Conservation (phyloP, 2,888 invertebrate genomes). For the Lasioglossum malachurum region DNA sequence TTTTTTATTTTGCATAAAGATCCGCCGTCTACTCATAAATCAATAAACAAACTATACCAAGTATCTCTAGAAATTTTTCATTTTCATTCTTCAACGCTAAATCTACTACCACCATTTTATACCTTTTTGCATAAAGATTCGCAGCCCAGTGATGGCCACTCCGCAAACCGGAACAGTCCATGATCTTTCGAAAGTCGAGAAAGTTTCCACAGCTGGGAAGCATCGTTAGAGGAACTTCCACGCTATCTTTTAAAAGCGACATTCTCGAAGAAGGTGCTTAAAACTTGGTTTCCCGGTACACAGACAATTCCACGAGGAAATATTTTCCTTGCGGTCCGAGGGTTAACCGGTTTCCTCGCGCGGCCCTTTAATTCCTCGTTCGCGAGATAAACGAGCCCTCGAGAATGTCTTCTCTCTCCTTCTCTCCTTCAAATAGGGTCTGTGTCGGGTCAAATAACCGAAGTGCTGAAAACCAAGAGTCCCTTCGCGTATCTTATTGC, state of each 20-base stretch:
- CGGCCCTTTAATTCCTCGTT: slow-evolving; percentile 14
- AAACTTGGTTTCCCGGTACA: background rate
- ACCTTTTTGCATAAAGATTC: background rate
- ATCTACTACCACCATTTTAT: too few species aligned
- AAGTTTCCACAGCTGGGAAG: background rate
- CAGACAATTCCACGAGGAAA: background rate
- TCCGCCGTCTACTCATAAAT: background rate
- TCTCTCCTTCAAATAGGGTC: background rate
- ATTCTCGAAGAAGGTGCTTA: background rate
- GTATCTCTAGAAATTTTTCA: too few species aligned
- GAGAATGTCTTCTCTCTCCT: background rate
- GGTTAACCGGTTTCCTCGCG: slow-evolving; percentile 10
- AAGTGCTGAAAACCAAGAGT: slow-evolving; percentile 14
- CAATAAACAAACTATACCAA: background rate
- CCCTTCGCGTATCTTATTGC: slow-evolving; percentile 23
- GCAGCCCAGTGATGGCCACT: background rate
- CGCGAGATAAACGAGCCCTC: slow-evolving; percentile 34
- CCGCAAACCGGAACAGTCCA: background rate
- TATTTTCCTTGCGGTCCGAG: background rate
- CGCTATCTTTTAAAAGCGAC: background rate
- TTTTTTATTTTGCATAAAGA: too few species aligned
- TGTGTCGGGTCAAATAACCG: slow-evolving; percentile 1
- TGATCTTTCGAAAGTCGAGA: background rate
- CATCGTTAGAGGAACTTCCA: background rate
- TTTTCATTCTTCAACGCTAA: too few species aligned